Evolutionary conservation across 2,888 invertebrate species (phyloP), one percentile per base, ranked within the genome.

Genomic region (Linnaemya tessellans): DNA sequence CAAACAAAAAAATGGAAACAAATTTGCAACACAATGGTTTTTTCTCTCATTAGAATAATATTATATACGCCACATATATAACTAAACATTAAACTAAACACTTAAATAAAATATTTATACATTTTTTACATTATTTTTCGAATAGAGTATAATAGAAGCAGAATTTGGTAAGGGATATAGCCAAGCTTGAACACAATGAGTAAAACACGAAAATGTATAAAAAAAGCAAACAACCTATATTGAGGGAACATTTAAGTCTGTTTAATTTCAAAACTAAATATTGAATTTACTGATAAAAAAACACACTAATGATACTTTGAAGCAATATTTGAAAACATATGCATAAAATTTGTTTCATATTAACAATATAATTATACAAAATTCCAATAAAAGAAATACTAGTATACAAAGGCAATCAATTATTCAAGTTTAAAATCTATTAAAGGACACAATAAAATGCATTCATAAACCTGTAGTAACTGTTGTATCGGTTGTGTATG

Each of bases 361-460:
- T 62, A 67, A 81, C 35, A 58, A 38, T 13, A 73, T 25, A 70
- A 18, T 58, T 75, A 62, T 51, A 71, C 35, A 64, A 51, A 65
- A 87, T 78, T 81, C 73, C 75, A 86, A 78, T 75, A 84, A 73
- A 74, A 71, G 22, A 73, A 73, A 68, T 67, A 70, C 54, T 65
- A 68, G 86, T 46, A 86, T 68, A 84, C 83, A 83, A 87, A 85
- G 81, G 80, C 84, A 87, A 84, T 87, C 87, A 87, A 84, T 86
- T 82, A 85, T 80, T 62, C 75, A 68, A 71, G 22, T 64, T 64
- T 70, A 75, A 68, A 68, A 62, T 43, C 9, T 56, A 75, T 58
- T 70, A 71, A 68, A 70, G n/a, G 43, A 71, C 51, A 78, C 41
- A 41, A 41, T 41, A 41, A 41, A 11, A 30, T 10, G 41, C 10